Base-by-base conservation (phyloP, 2,113 vertebrate genomes). In the Sardina pilchardus region DNA sequence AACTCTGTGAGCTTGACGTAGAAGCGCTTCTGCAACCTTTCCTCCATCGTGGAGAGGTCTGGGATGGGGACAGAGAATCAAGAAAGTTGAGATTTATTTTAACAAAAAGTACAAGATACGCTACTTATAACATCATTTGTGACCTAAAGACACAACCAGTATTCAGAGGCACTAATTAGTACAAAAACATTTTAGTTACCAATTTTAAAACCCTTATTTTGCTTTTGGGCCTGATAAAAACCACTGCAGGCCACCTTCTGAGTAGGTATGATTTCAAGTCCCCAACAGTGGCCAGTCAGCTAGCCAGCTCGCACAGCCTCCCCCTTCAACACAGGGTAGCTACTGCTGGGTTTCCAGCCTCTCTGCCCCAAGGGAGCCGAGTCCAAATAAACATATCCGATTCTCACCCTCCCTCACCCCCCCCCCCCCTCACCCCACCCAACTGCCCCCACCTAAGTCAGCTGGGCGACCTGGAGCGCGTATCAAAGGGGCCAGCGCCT, bases 41-140 rank as follows among this genome's bases (percentile, higher is more conserved):
- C 97, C 83, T 99, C 98, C 97, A 99, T 99, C 59, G 98, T 99
- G 85, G 97, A 96, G 67, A 99, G 97, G 92, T 99, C 98, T 99
- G 3, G 19, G 19, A 17, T 59, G 53, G 53, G 21, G 19, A 59
- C 19, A 59, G 53, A 24, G 21, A 42, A 4, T 42, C 17, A 3
- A 50, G 12, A 50, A 50, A 50, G 17, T 50, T 50, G 53, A n/a
- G 21, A 59, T 24, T 59, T 24, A 24, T 24, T 47, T 4, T 1
- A 47, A 47, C 3, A 47, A n/a, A 34, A 63, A n/a, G 21, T n/a
- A 63, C 1, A 7, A 26, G 2, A 63, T 26, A 12, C 12, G 12
- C 45, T 12, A 47, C 45, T 19, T 17, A 53, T 53, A 47, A 53
- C 50, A 53, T 19, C 0, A 53, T 53, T 6, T 59, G 53, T 3